These are phyloP conservation scores for Atrichornis clamosus DNA, from an alignment of 2,113 vertebrate species.

Conservation along the genomic window DNA sequence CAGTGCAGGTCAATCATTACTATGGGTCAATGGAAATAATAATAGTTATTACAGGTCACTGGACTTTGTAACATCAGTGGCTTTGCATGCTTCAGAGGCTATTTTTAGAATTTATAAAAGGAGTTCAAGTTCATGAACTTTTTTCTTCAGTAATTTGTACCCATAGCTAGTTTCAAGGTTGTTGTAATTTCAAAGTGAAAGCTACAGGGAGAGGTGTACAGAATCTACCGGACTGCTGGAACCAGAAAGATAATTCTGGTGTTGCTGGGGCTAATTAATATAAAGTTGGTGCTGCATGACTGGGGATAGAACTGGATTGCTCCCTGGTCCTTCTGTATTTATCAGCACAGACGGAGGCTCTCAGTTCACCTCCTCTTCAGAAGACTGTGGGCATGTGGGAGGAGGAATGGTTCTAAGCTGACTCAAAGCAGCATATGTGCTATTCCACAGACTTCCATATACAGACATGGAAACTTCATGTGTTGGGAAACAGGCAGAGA, in stretches of 20 bases:
- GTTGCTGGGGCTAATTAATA: background rate
- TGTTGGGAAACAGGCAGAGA: background rate
- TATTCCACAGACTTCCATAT: background rate
- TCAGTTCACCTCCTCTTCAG: background rate
- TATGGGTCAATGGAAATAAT: conserved; percentile 16
- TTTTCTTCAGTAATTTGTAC: background rate
- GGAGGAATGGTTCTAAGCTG: background rate
- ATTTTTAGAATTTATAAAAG: background rate
- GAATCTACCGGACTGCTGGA: background rate
- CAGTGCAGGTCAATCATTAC: background rate
- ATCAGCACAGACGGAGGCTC: background rate
- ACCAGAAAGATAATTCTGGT: background rate
- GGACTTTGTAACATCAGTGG: background rate
- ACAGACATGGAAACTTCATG: background rate
- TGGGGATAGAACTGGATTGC: background rate
- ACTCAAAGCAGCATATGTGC: background rate
- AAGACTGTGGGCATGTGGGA: background rate
- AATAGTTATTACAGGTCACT: conserved; percentile 11
- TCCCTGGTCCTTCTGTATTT: background rate
- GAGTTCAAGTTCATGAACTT: background rate
- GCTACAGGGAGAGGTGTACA: background rate
- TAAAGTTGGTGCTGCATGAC: background rate
- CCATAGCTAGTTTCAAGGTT: background rate
- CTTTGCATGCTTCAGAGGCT: background rate
- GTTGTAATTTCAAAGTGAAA: background rate